Evolutionary conservation across 2,113 vertebrate genomes (phyloP).

Genomic region (Litocranius walleri): DNA sequence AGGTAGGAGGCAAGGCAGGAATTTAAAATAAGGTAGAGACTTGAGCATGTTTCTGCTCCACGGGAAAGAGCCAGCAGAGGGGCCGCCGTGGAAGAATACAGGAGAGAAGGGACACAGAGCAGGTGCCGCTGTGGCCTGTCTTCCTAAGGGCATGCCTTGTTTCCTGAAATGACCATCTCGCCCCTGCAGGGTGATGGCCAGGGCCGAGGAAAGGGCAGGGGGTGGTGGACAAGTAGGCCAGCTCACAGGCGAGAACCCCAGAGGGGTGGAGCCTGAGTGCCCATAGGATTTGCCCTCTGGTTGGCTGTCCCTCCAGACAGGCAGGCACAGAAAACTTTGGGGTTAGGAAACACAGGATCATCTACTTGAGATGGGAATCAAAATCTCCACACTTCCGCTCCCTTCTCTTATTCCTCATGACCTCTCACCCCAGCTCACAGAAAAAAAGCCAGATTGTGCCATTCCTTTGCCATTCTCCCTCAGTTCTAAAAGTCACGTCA

Average conservation of each 20-base stretch:
- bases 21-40: neutral
- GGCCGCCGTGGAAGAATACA: neutral
- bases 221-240: neutral
- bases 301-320: neutral
- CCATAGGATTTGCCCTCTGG: neutral
- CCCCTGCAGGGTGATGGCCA: neutral
- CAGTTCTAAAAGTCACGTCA: constrained; percentile 31
- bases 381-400: neutral
- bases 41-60: neutral
- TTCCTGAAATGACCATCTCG: neutral
- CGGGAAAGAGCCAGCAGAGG: neutral
- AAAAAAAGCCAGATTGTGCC: neutral
- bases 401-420: neutral
- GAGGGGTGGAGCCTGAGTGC: neutral
- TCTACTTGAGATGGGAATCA: neutral
- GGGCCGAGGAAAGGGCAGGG: neutral
- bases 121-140: neutral
- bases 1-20: neutral
- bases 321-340: neutral
- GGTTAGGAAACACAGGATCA: neutral
- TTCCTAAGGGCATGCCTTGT: neutral
- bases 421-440: neutral
- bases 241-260: neutral
- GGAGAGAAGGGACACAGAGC: neutral
- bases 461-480: neutral